These are phyloP conservation scores for Ericerus pela DNA, from an alignment of 1,140 invertebrate species.

Conservation along the genomic window DNA sequence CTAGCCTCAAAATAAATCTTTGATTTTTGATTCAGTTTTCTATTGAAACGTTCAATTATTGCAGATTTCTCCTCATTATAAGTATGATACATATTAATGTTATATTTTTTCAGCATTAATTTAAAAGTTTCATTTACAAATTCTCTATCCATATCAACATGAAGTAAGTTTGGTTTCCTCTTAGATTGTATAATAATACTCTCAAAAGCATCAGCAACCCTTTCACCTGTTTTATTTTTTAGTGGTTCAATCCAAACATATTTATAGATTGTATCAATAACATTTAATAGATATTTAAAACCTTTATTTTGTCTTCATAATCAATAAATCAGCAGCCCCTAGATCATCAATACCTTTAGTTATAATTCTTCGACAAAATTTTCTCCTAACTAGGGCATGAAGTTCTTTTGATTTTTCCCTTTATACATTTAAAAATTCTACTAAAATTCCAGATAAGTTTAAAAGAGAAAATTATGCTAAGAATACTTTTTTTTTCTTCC, in stretches of 20 bases:
- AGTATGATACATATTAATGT: constrained; percentile 28
- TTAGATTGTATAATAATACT: constrained; percentile 7
- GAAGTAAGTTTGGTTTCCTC: constrained; percentile 12
- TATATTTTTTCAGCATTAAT: constrained; percentile 25
- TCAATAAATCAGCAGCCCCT: constrained; percentile 20
- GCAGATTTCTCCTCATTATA: too few species aligned
- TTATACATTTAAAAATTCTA: too few species aligned
- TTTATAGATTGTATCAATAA: constrained; percentile 35
- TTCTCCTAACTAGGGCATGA: constrained; percentile 20
- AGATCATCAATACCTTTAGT: constrained; percentile 18
- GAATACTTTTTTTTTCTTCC: too few species aligned
- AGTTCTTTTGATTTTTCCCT: constrained; percentile 13
- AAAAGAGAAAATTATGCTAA: too few species aligned
- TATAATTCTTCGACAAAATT: constrained; percentile 17
- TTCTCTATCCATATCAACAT: constrained; percentile 20
- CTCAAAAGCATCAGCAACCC: constrained; percentile 25
- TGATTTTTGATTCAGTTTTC: too few species aligned
- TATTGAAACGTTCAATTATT: too few species aligned
- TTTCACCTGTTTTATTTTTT: constrained; percentile 32
- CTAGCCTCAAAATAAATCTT: too few species aligned
- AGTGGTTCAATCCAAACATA: constrained; percentile 33
- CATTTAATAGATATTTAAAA: constrained; percentile 32
- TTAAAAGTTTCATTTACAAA: constrained; percentile 27
- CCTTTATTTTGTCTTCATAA: constrained; percentile 31
- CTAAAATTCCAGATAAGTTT: too few species aligned